Conservation (phyloP, 2,888 invertebrate species). For the Hermodice carunculata region DNA sequence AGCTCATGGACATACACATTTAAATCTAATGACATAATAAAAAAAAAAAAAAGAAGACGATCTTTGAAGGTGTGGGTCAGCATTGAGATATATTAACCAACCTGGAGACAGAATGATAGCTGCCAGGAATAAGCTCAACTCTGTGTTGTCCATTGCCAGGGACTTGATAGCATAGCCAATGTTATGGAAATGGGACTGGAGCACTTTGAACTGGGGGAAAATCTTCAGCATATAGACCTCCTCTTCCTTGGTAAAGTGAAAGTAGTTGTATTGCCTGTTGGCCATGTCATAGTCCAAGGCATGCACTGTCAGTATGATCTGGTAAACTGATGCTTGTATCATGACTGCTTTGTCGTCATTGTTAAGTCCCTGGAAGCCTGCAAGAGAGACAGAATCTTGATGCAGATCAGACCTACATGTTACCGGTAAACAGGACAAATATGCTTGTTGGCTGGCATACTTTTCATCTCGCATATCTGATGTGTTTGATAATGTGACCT, state of each 20-base stretch:
- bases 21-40: no score
- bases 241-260: neutral
- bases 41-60: no score
- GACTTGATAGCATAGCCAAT: conserved; percentile 53
- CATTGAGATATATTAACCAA: no score
- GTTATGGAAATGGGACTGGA: conserved; percentile 51
- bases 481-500: no score
- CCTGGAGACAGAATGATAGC: no score
- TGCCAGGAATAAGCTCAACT: conserved; percentile 57
- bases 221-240: neutral
- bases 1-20: no score
- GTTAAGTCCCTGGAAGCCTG: conserved; percentile 49
- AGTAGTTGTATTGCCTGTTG: neutral
- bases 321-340: conserved; percentile 54
- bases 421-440: neutral
- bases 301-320: conserved; percentile 51
- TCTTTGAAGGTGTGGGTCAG: no score
- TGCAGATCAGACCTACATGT: neutral
- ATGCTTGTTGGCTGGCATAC: no score
- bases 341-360: conserved; percentile 54
- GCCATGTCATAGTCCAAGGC: conserved; percentile 47
- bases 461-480: no score
- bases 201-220: conserved; percentile 45
- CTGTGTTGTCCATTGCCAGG: conserved; percentile 51
- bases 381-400: neutral